A percentile compares a stretch with the other conserved stretches of the same genome.
Conservation (phyloP, 1,140 invertebrate genomes). For the Drosophila nasuta region DNA sequence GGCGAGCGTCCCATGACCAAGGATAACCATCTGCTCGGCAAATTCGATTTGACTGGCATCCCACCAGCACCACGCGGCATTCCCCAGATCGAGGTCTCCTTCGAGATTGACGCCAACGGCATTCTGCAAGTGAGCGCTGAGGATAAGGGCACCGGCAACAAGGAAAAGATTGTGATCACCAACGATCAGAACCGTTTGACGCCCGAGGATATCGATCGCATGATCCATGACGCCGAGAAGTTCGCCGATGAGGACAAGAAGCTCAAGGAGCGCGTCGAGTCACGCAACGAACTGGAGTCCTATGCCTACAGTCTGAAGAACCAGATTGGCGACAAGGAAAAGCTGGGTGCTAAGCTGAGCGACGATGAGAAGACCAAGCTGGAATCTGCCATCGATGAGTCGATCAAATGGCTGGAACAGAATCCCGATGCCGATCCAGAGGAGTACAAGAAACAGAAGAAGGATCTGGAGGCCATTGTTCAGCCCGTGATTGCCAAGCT, state of each 20-base stretch:
- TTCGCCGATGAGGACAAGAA: constrained; percentile 99
- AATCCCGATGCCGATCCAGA: constrained; percentile 97
- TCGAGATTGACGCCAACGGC: constrained; percentile 99
- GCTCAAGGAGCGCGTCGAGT: constrained; percentile 98
- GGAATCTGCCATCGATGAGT: constrained; percentile 97
- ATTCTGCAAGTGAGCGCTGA: constrained; percentile 98
- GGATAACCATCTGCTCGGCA: constrained; percentile 98
- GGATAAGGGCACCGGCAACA: constrained; percentile 99
- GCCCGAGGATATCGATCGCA: constrained; percentile 98
- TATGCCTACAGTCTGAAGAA: constrained; percentile 99
- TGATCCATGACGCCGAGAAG: constrained; percentile 99
- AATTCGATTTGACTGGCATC: constrained; percentile 99
- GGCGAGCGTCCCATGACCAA: constrained; percentile 99
- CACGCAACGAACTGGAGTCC: constrained; percentile 97
- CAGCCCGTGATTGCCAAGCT: constrained; percentile 99
- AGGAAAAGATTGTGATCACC: constrained; percentile 99
- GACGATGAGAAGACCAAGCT: constrained; percentile 98
- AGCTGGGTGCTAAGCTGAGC: constrained; percentile 95
- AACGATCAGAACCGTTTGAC: constrained; percentile 99
- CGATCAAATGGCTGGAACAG: constrained; percentile 99
- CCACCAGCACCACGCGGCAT: constrained; percentile 98
- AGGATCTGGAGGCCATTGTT: constrained; percentile 97
- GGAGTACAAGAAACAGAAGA: constrained; percentile 98
- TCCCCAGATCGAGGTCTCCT: constrained; percentile 99
- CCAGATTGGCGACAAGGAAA: constrained; percentile 98